These are phyloP conservation scores for Centropus bengalensis DNA, from an alignment of 2,113 vertebrate species.

Conservation along the genomic window DNA sequence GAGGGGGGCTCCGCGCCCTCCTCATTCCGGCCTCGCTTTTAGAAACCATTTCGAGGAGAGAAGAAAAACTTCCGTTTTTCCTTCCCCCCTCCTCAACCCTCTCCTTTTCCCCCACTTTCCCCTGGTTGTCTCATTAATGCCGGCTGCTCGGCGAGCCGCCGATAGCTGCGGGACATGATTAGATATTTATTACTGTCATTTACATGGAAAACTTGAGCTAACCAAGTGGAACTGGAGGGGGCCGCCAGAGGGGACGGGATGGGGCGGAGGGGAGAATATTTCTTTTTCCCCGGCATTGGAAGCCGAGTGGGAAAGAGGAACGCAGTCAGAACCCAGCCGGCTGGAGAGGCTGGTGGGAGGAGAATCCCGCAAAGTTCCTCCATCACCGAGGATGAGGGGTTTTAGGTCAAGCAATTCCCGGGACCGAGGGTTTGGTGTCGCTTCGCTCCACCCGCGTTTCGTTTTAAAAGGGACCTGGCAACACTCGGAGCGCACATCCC, in stretches of 20 bases:
- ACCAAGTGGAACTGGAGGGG: conserved; percentile 77
- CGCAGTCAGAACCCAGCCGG: not conserved
- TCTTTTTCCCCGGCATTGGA: not conserved
- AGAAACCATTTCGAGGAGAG: not conserved
- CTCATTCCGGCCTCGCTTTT: not conserved
- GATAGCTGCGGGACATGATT: conserved; percentile 86
- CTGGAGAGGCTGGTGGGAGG: not conserved
- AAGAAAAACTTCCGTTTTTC: no score
- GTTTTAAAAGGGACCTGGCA: not conserved
- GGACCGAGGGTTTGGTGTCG: not conserved
- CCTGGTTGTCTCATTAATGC: conserved; percentile 70
- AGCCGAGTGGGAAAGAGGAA: not conserved
- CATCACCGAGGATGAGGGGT: fast-evolving
- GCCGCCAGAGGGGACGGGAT: conserved; percentile 30
- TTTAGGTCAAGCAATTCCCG: not conserved
- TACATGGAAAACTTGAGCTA: conserved; percentile 81
- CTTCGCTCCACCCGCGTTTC: not conserved
- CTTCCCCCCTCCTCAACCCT: no score
- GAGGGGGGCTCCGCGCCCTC: not conserved
- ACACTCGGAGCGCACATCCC: not conserved
- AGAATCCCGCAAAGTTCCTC: not conserved
- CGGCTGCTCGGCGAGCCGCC: conserved; percentile 54
- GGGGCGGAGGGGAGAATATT: not conserved
- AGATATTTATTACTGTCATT: conserved; percentile 89
- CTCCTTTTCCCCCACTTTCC: not conserved